A percentile compares a stretch with the other conserved stretches of the same genome.
Evolutionary conservation across 2,113 vertebrate species (phyloP).

Genomic region (Papio anubis): DNA sequence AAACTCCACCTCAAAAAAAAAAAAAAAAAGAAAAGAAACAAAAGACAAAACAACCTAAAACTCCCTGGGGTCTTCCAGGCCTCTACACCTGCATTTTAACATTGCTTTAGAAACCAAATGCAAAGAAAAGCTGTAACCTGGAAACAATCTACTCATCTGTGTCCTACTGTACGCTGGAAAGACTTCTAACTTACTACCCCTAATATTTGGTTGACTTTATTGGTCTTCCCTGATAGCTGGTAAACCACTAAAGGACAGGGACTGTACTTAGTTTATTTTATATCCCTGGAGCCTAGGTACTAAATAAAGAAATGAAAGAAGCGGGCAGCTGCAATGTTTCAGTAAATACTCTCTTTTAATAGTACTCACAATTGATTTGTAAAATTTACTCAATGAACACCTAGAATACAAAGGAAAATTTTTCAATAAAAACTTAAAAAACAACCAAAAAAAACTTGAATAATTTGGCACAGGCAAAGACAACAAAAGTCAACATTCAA

Average conservation of each 20-base stretch:
- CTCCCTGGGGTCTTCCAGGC: neutral
- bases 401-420: neutral
- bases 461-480: neutral
- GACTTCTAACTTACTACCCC: neutral
- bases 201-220: neutral
- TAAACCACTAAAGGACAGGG: neutral
- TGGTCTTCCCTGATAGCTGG: neutral
- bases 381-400: conserved; percentile 34
- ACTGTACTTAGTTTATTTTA: neutral
- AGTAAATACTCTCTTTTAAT: neutral
- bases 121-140: neutral
- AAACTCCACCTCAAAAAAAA: too few species aligned
- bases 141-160: neutral
- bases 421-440: conserved; percentile 16
- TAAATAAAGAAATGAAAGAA: neutral
- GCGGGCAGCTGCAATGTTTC: neutral
- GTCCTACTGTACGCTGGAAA: neutral
- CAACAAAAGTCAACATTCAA: neutral
- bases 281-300: neutral
- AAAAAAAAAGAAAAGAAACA: neutral
- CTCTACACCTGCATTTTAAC: neutral
- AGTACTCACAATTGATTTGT: neutral
- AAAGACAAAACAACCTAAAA: neutral
- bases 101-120: conserved; percentile 36
- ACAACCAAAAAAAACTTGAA: neutral